Conservation (phyloP, 2,888 invertebrate species). For the Acanthopleura granulata region DNA sequence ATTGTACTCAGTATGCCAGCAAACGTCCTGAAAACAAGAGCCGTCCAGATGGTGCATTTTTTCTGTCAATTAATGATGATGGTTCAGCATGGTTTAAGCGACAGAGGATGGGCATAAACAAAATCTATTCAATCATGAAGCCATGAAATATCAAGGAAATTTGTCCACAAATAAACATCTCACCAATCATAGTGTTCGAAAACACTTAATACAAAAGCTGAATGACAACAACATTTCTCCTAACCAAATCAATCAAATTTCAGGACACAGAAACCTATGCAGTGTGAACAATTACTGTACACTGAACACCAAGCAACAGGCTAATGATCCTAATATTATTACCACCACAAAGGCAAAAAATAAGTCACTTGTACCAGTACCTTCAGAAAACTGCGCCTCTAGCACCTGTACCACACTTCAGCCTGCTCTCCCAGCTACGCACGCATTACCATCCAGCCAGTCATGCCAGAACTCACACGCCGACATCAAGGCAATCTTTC, state of each 20-base stretch:
- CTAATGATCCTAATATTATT: background rate
- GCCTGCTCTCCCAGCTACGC: too few species aligned
- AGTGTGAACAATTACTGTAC: slow-evolving; percentile 22
- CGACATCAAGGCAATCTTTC: too few species aligned
- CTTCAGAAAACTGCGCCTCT: too few species aligned
- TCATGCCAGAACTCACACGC: too few species aligned
- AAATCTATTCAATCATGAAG: slow-evolving; percentile 1
- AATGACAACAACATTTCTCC: slow-evolving; percentile 18
- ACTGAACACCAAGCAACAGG: background rate
- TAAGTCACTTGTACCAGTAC: too few species aligned
- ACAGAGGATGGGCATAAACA: slow-evolving; percentile 17
- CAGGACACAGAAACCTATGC: slow-evolving; percentile 21
- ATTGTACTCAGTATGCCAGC: background rate
- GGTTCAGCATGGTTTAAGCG: background rate
- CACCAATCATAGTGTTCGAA: slow-evolving; percentile 21
- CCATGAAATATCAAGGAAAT: background rate
- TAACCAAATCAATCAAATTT: slow-evolving; percentile 23
- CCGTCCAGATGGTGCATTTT: slow-evolving; percentile 6
- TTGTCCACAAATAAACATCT: slow-evolving; percentile 11
- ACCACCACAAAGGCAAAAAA: background rate
- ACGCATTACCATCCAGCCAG: too few species aligned
- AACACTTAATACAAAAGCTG: slow-evolving; percentile 23
- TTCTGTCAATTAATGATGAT: background rate
- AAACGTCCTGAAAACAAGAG: background rate
- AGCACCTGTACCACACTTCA: too few species aligned